Base-by-base conservation (phyloP, 2,113 vertebrate species). In the Odontophorus gujanensis region DNA sequence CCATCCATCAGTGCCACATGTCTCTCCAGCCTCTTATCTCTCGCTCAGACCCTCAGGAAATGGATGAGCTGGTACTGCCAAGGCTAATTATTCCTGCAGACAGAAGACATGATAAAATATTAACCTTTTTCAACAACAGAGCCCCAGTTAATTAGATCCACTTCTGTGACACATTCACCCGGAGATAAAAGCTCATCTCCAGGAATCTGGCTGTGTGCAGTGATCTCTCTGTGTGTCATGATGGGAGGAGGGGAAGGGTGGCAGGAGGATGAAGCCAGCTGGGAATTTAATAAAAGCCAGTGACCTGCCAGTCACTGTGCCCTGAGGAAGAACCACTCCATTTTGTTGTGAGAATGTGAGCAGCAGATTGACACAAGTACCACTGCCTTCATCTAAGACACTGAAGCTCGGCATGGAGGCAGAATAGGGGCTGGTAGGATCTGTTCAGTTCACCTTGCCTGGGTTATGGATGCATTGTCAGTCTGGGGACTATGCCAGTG, bases 81-180 rank as follows among this genome's bases (percentile, higher is more conserved):
- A 87, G 81, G 91, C 78, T 96, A 94, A 95, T 95, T 96, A 96
- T 96, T 96, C 86, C 76, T 87, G 63, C 42, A 94, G 92, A 89
- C 80, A 85, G 91, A 92, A 93, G 90, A 91, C 85, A 59, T 94
- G 90, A 96, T 96, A 96, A 97, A 96, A 96, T 94, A 95, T 92
- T 96, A 97, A 96, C 91, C 94, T 92, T 93, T 93, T 92, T 80
- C 78, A 85, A 86, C 96, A 96, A 77, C 88, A 72, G 92, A 95
- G 63, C 58, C 77, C 78, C 51, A 77, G 92, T 92, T 96, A 97
- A 95, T 95, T 91, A 95, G 92, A 87, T 95, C 61, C 67, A 75
- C 79, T 95, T 92, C 59, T 61, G 48, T 5, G 57, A 91, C 80
- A 90, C 69, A 9, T 86, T 93, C 76, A 81, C 87, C 63, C 18